Conservation (phyloP, 2,797 vertebrate genomes). For the Acipenser ruthenus region DNA sequence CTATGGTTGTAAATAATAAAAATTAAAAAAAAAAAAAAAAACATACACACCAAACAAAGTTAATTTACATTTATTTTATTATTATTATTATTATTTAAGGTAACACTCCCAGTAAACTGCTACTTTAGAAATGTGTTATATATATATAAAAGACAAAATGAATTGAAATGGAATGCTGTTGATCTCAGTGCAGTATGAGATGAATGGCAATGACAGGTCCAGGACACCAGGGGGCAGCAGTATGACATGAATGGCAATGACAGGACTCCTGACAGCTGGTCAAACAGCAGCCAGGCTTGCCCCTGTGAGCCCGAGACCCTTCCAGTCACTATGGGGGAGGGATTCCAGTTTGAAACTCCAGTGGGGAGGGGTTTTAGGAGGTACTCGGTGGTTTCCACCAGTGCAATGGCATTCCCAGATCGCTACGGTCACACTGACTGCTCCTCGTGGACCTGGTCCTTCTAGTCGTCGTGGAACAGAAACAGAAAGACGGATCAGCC, state of each 20-base stretch:
- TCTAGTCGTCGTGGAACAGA: slow-evolving; percentile 58
- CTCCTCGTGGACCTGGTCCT: slow-evolving; percentile 15
- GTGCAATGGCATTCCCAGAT: background rate
- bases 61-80: background rate
- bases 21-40: background rate
- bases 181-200: slow-evolving; percentile 4
- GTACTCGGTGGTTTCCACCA: slow-evolving; percentile 6
- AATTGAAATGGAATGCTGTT: background rate
- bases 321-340: background rate
- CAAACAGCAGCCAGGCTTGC: slow-evolving; percentile 11
- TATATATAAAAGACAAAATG: slow-evolving; percentile 14
- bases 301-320: background rate
- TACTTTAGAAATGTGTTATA: slow-evolving; percentile 20
- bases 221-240: background rate
- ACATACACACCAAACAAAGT: background rate
- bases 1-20: background rate
- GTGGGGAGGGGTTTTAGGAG: slow-evolving; percentile 18
- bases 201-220: slow-evolving; percentile 6
- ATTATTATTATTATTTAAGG: slow-evolving; percentile 51
- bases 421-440: slow-evolving; percentile 32
- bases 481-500: slow-evolving; percentile 40
- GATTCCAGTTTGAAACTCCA: background rate
- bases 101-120: slow-evolving; percentile 32
- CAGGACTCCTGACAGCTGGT: background rate
- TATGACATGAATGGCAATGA: background rate